phyloP scores from a whole-genome alignment of 2,113 vertebrate genomes.

The Coturnix japonica region DNA sequence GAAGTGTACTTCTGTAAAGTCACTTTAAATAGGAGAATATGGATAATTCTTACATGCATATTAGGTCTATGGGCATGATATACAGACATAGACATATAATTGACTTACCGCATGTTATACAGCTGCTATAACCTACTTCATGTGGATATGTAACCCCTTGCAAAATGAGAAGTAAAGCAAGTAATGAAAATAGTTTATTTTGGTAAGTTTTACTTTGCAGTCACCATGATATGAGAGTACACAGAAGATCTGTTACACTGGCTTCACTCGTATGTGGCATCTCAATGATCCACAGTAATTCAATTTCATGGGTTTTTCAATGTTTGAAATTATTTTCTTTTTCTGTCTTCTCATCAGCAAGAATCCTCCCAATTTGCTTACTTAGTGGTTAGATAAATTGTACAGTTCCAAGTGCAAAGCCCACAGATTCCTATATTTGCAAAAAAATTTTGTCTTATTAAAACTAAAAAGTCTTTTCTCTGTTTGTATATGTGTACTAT shows the following conservation, averaged over 20 bases:
- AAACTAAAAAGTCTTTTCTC: not conserved
- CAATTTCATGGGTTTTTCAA: not conserved
- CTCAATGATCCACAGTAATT: not conserved
- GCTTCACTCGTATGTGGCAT: accelerated
- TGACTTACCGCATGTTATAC: not conserved
- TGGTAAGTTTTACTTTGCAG: not conserved
- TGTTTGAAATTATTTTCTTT: not conserved
- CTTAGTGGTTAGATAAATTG: not conserved
- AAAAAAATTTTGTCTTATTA: not conserved
- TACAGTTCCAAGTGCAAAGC: not conserved
- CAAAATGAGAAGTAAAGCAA: not conserved
- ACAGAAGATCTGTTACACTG: not conserved
- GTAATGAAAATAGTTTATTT: not conserved
- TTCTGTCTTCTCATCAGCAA: not conserved
- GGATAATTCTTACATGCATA: not conserved
- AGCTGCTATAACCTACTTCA: not conserved
- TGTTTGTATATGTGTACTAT: not conserved
- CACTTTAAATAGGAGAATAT: not conserved
- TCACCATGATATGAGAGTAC: not conserved
- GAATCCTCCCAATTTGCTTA: not conserved
- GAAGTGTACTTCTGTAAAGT: not conserved
- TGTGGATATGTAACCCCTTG: not conserved
- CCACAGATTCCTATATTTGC: not conserved
- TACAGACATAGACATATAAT: not conserved
- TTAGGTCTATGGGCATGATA: not conserved